Evolutionary conservation across 23 tunicate genomes (phyloP).

Genomic region (Halocynthia roretzi): DNA sequence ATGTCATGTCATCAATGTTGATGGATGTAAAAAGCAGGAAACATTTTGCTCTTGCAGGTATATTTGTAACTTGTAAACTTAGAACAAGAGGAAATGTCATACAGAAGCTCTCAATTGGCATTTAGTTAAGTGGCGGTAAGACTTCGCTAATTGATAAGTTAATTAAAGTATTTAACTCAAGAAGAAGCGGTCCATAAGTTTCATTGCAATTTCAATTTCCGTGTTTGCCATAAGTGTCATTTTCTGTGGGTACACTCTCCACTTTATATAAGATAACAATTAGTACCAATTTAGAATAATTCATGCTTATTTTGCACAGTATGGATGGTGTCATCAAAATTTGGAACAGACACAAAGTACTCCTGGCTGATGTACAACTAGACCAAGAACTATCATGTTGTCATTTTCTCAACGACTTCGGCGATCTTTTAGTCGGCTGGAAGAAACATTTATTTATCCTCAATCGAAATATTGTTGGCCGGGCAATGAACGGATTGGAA

Average conservation of each 20-base stretch:
- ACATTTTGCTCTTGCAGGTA: slow-evolving; percentile 47
- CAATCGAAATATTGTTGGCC: not conserved
- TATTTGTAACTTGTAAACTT: not conserved
- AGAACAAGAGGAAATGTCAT: no score
- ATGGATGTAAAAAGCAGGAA: slow-evolving; percentile 12
- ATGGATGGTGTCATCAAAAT: slow-evolving; percentile 55
- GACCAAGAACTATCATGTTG: slow-evolving; percentile 49
- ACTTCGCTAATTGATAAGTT: no score
- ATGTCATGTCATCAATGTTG: slow-evolving; percentile 3
- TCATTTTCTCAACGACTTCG: slow-evolving; percentile 34
- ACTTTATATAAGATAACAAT: no score
- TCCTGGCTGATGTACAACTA: slow-evolving; percentile 43
- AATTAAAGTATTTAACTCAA: no score
- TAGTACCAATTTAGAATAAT: no score
- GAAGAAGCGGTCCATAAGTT: no score
- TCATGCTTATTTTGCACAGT: slow-evolving; percentile 3
- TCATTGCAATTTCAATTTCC: no score
- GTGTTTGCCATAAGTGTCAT: no score
- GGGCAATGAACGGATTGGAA: no score
- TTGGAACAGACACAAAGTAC: slow-evolving; percentile 36
- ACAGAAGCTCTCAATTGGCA: no score
- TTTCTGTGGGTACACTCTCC: no score
- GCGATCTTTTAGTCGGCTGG: slow-evolving; percentile 69
- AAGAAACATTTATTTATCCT: slow-evolving; percentile 46
- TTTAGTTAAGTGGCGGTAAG: no score